Evolutionary conservation across 64 coral and sea anemone genomes (phyloP), one percentile per base, ranked within the genome.

Genomic region (Montipora foliosa): DNA sequence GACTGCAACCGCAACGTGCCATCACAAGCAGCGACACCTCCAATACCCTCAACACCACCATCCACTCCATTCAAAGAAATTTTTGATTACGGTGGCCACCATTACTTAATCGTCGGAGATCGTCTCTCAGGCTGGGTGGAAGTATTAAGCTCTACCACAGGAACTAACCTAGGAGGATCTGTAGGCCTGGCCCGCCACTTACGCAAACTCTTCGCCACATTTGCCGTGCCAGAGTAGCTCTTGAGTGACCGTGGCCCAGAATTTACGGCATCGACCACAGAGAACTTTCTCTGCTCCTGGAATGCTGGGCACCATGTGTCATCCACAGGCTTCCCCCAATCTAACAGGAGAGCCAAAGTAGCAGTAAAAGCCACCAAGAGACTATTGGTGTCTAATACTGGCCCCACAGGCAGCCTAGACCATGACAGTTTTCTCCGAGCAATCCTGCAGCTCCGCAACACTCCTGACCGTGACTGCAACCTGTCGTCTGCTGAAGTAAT

Each of bases 281-380:
- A 88, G 58, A 14, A 45, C 9, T 93, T 93, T 75, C 47, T 93
- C 1, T 83, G 92, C 47, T 37, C 60, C 17, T 93, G 91, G 91
- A 47, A 45, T 46, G 60, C 87, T 19, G 1, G 75, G 4, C 83
- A 93, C 61, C 83, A 75, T 47, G 4, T 93, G 37, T 17, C 75
- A 3, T 49, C 46, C 4, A 15, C 14, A 8, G 3, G 46, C 87
- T 90, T 89, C 50, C 87, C 93, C 5, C 87, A 90, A 57, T 95
- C 89, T 15, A 95, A 91, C 50, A 82, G 94, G 15, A 73, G 94
- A 81, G 89, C 88, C 11, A 82, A 95, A 81, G 89, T 95, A 29
- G 87, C 93, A 5, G 47, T 37, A 37, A 95, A 90, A 49, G 64
- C 78, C 29, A 37, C 29, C 29, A 37, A 37, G 29, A 37, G 29